These are phyloP conservation scores for Palythoa grandiflora DNA, from an alignment of 92 coral and sea anemone genomes.

Conservation along the genomic window DNA sequence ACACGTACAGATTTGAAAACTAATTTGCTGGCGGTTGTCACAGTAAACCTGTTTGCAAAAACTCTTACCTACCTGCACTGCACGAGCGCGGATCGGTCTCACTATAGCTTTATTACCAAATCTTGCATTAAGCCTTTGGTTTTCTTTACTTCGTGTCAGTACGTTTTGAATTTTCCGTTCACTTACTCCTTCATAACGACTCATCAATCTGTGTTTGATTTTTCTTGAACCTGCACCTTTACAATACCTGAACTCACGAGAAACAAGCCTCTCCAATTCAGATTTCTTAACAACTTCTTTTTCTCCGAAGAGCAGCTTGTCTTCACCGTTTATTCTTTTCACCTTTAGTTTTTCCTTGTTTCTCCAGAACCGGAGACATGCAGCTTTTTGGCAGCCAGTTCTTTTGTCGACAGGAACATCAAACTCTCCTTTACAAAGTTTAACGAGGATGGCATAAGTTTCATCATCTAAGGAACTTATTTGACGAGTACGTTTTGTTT, in stretches of 20 bases:
- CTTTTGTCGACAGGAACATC: slow-evolving; percentile 12
- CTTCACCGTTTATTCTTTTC: background rate
- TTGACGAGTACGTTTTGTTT: slow-evolving; percentile 35
- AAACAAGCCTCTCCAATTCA: slow-evolving; percentile 23
- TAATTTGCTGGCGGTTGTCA: too few species aligned
- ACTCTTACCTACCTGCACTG: slow-evolving; percentile 57
- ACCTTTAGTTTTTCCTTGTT: slow-evolving; percentile 12
- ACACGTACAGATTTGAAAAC: too few species aligned
- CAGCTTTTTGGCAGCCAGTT: slow-evolving; percentile 27
- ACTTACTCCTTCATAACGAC: slow-evolving; percentile 46
- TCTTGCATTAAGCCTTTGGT: slow-evolving; percentile 49
- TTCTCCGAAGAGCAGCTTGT: slow-evolving; percentile 25
- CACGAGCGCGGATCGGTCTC: slow-evolving; percentile 56
- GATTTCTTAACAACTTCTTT: slow-evolving; percentile 44
- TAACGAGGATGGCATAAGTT: slow-evolving; percentile 28
- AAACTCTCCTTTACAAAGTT: slow-evolving; percentile 22
- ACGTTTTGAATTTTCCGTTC: slow-evolving; percentile 44
- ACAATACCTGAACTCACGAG: slow-evolving; percentile 42
- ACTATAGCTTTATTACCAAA: slow-evolving; percentile 50
- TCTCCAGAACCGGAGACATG: background rate
- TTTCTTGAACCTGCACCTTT: slow-evolving; percentile 42
- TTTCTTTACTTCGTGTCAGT: slow-evolving; percentile 27
- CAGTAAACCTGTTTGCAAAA: too few species aligned
- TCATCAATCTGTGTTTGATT: slow-evolving; percentile 20
- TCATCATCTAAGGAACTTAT: slow-evolving; percentile 24